Percentiles rank a stretch among this genome's conserved stretches.
phyloP scores from a whole-genome alignment of 1,140 invertebrate genomes.

The Heliothis subflexa region DNA sequence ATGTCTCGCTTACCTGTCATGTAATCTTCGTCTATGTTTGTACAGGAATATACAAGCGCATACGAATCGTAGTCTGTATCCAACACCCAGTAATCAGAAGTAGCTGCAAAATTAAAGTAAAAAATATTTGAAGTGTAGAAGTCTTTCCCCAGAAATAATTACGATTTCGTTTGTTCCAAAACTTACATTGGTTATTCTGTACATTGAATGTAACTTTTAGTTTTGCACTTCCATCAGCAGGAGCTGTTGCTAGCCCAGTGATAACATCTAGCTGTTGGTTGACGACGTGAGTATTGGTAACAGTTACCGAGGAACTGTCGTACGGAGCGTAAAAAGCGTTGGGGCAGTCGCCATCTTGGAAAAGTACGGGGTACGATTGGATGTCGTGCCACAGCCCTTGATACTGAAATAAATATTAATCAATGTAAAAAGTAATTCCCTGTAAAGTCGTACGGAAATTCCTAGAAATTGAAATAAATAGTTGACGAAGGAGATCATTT shows the following conservation, averaged over 20 bases:
- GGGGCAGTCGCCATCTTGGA: slow-evolving; percentile 68
- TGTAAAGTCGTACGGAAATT: neutral
- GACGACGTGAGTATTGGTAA: slow-evolving; percentile 70
- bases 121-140: neutral
- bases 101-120: slow-evolving; percentile 54
- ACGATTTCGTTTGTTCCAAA: neutral
- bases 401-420: slow-evolving; percentile 66
- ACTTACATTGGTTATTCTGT: neutral
- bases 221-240: slow-evolving; percentile 63
- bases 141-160: neutral
- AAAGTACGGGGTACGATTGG: slow-evolving; percentile 65
- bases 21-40: slow-evolving; percentile 61
- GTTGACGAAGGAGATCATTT: too few species aligned
- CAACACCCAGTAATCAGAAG: slow-evolving; percentile 80
- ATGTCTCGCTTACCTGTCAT: slow-evolving; percentile 1
- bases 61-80: slow-evolving; percentile 71
- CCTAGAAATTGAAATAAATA: too few species aligned
- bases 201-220: slow-evolving; percentile 71
- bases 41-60: slow-evolving; percentile 74
- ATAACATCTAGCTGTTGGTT: slow-evolving; percentile 63
- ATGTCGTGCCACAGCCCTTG: slow-evolving; percentile 72
- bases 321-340: slow-evolving; percentile 62
- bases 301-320: slow-evolving; percentile 52
- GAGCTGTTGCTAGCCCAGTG: slow-evolving; percentile 55
- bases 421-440: too few species aligned